Evolutionary conservation across 2,797 vertebrate species (phyloP).

Genomic region (Tenualosa ilisha): DNA sequence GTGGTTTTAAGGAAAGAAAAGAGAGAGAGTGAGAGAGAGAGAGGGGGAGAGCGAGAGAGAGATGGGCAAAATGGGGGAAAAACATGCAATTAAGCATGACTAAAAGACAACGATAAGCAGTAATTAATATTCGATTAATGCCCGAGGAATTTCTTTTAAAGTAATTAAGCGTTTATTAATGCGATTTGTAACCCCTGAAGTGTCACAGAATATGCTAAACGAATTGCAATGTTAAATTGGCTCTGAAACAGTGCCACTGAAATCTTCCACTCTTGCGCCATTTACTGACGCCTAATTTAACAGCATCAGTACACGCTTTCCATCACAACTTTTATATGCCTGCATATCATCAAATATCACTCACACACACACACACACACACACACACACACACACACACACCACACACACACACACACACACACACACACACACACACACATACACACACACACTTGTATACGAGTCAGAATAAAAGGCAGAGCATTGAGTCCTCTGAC

Average conservation of each 20-base stretch:
- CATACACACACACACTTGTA: background rate
- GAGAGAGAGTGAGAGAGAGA: constrained; percentile 42
- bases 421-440: constrained; percentile 16
- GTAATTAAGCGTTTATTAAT: constrained; percentile 80
- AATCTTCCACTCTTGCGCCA: constrained; percentile 53
- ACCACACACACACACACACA: constrained; percentile 19
- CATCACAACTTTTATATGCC: constrained; percentile 49
- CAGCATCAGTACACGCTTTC: constrained; percentile 43
- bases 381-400: constrained; percentile 1
- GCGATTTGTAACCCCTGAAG: constrained; percentile 79
- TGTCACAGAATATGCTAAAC: constrained; percentile 72
- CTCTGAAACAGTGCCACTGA: constrained; percentile 48
- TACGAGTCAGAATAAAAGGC: background rate
- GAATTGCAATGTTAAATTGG: constrained; percentile 69
- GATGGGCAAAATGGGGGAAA: constrained; percentile 50
- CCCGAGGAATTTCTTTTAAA: constrained; percentile 78
- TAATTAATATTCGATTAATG: constrained; percentile 82
- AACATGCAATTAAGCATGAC: constrained; percentile 75
- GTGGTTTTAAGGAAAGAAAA: background rate
- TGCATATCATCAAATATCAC: constrained; percentile 31
- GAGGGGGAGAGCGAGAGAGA: constrained; percentile 48
- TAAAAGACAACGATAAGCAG: constrained; percentile 78
- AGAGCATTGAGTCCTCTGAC: background rate
- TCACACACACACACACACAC: constrained; percentile 12
- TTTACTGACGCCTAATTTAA: constrained; percentile 60